A percentile compares a stretch with the other conserved stretches of the same genome.
phyloP scores from a whole-genome alignment of 2,113 vertebrate genomes.

The Rynchops niger region DNA sequence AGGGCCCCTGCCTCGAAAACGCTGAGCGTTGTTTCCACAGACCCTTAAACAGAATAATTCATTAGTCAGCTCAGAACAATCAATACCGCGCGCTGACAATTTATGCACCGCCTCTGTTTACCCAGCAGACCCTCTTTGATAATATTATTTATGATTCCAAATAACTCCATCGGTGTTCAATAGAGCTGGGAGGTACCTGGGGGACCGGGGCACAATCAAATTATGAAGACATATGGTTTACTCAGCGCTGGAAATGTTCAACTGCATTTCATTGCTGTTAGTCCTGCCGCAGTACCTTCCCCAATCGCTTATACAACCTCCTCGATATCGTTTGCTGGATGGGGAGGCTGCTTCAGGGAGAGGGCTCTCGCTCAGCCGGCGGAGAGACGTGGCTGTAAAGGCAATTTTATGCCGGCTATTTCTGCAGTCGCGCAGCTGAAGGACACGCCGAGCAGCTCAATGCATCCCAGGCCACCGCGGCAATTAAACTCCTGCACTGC shows the following conservation, averaged over 20 bases:
- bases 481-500: neutral
- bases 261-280: constrained; percentile 14
- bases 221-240: constrained; percentile 75
- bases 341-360: neutral
- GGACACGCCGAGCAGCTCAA: neutral
- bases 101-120: constrained; percentile 76
- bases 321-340: neutral
- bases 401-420: neutral
- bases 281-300: constrained; percentile 1
- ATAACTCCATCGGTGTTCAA: constrained; percentile 78
- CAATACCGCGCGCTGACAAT: constrained; percentile 66
- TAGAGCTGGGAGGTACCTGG: constrained; percentile 64
- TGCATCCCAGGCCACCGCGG: neutral
- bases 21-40: constrained; percentile 34
- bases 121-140: constrained; percentile 77
- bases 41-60: constrained; percentile 80
- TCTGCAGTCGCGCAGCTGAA: neutral
- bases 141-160: constrained; percentile 83
- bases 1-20: constrained; percentile 20
- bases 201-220: constrained; percentile 75
- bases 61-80: constrained; percentile 76
- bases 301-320: neutral
- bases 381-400: neutral
- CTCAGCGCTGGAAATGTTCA: constrained; percentile 62
- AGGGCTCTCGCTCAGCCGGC: neutral